Evolutionary conservation across 1,140 invertebrate genomes (phyloP), one percentile per base, ranked within the genome.

Genomic region (Halotydeus destructor): DNA sequence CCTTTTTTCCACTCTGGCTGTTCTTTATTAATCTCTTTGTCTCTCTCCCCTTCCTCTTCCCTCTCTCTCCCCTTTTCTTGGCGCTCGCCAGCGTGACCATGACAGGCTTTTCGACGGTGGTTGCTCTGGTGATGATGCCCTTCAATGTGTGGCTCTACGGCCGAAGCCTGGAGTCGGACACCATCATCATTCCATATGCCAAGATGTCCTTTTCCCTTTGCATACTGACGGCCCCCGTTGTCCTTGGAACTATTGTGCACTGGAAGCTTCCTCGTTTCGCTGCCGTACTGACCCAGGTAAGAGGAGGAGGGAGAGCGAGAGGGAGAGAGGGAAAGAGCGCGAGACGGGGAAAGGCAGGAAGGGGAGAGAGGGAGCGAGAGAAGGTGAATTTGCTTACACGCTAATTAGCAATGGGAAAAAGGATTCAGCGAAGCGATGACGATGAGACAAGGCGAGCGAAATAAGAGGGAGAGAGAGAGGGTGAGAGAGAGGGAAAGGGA

Each of bases 21-120:
- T n/a, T n/a, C n/a, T n/a, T n/a, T n/a, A n/a, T n/a, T n/a, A n/a
- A n/a, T n/a, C n/a, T n/a, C n/a, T n/a, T n/a, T n/a, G n/a, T n/a
- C n/a, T n/a, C n/a, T n/a, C n/a, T n/a, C n/a, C n/a, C n/a, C n/a
- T n/a, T n/a, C n/a, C n/a, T n/a, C n/a, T n/a, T n/a, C n/a, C n/a
- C n/a, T n/a, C n/a, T n/a, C n/a, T n/a, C n/a, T n/a, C n/a, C n/a
- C n/a, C n/a, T n/a, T n/a, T n/a, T n/a, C n/a, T n/a, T n/a, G n/a
- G n/a, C n/a, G n/a, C n/a, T n/a, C n/a, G n/a, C 3, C 48, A 62
- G 60, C 44, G 54, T 62, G 24, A 53, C 57, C 5, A 62, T 62
- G 60, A 62, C 60, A 16, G 51, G 58, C 2, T 44, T 54, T 2
- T 55, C 58, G 1, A 62, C 60, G 1, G 24, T 58, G 1, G 43